These are phyloP conservation scores for Gallinago solitaria DNA, from an alignment of 2,797 vertebrate species.

Conservation along the genomic window DNA sequence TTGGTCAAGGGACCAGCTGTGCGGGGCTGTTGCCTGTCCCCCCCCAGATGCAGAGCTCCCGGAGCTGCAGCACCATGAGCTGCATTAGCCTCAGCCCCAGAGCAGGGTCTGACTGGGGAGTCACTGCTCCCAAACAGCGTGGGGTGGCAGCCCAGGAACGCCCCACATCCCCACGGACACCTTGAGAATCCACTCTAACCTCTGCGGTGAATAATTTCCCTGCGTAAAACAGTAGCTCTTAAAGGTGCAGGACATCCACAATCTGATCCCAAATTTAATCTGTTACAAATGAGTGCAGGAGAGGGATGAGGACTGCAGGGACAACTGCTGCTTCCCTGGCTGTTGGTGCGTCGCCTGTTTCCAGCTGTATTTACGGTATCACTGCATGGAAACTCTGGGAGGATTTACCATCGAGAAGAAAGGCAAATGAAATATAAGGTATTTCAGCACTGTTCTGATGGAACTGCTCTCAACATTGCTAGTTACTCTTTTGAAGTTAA, in stretches of 20 bases:
- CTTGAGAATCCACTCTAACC: neutral
- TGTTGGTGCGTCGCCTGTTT: neutral
- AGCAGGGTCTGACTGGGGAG: conserved; percentile 58
- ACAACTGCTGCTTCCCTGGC: neutral
- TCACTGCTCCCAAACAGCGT: conserved; percentile 75
- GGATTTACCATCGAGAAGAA: neutral
- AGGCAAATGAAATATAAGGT: neutral
- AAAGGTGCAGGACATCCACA: neutral
- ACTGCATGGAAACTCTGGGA: neutral
- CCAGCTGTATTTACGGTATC: neutral
- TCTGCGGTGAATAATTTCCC: conserved; percentile 7
- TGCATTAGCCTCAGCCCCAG: conserved; percentile 47
- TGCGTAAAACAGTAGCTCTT: neutral
- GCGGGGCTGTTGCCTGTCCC: conserved; percentile 3
- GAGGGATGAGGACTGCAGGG: neutral
- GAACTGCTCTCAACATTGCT: neutral
- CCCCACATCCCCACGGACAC: neutral
- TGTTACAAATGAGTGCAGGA: neutral
- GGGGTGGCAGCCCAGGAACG: conserved; percentile 73
- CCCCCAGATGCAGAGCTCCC: neutral
- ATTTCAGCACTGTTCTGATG: neutral
- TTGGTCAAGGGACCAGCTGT: neutral
- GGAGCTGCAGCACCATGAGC: conserved; percentile 6
- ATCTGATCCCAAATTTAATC: neutral
- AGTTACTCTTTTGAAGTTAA: neutral